Evolutionary conservation across 2,113 vertebrate genomes (phyloP).

Genomic region (Tauraco erythrolophus): DNA sequence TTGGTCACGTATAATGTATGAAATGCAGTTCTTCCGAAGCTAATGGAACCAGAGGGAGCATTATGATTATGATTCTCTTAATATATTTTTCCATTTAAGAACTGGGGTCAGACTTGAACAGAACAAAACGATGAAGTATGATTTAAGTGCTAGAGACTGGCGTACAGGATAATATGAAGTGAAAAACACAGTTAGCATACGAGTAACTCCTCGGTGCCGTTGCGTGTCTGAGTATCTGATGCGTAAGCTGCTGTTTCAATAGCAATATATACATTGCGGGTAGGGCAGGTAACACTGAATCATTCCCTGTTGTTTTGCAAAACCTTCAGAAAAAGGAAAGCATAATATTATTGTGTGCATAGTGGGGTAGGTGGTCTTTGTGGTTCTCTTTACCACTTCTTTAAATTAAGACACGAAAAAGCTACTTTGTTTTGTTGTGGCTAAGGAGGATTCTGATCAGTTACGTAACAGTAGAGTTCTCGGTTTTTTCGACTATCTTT

Average conservation of each 20-base stretch:
- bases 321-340: not conserved
- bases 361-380: not conserved
- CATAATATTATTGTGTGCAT: not conserved
- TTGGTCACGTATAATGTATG: not conserved
- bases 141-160: not conserved
- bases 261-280: not conserved
- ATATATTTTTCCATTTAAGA: conserved; percentile 38
- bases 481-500: not conserved
- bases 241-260: not conserved
- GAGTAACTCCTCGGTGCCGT: not conserved
- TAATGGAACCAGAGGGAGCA: conserved; percentile 34
- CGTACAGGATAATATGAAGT: not conserved
- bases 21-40: not conserved
- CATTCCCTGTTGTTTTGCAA: not conserved
- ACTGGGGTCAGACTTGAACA: not conserved
- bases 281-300: not conserved
- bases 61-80: conserved; percentile 14
- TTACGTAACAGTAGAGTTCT: rapidly evolving
- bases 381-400: not conserved
- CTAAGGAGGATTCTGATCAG: not conserved
- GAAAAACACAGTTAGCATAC: not conserved
- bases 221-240: not conserved
- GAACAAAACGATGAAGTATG: not conserved
- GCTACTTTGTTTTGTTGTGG: not conserved
- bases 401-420: not conserved